These are phyloP conservation scores for Meghimatium bilineatum DNA, from an alignment of 2,888 invertebrate genomes.

Conservation along the genomic window DNA sequence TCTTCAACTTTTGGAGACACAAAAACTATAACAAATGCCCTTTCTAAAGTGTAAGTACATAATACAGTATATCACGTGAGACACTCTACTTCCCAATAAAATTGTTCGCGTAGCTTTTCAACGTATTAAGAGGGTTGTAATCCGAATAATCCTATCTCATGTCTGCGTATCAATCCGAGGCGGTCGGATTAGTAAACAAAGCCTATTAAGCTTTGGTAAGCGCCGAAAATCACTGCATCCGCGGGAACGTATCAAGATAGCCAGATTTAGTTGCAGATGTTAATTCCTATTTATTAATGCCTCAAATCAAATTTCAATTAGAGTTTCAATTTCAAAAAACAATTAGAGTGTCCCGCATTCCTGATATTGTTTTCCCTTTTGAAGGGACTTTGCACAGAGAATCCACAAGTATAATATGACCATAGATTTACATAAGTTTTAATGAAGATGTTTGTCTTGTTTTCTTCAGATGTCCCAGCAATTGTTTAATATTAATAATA, in stretches of 20 bases:
- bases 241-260: not conserved
- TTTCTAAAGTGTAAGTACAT: not conserved
- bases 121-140: not conserved
- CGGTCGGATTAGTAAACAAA: conserved; percentile 31
- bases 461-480: not conserved
- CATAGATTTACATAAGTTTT: no score
- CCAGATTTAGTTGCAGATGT: not conserved
- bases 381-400: no score
- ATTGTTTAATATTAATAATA: not conserved
- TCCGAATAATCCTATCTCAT: conserved; percentile 15
- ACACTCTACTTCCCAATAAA: conserved; percentile 15
- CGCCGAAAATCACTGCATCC: conserved; percentile 30
- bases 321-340: no score
- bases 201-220: conserved; percentile 37
- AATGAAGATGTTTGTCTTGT: no score
- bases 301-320: conserved; percentile 39
- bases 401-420: no score
- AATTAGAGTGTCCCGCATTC: not conserved
- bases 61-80: conserved; percentile 27
- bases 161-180: not conserved
- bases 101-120: conserved; percentile 20
- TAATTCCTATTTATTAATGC: conserved; percentile 16
- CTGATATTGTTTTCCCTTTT: not conserved
- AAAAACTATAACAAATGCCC: not conserved
- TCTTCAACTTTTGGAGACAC: not conserved